Conservation (phyloP, 2,888 invertebrate genomes). For the Hemicrepidius hirtus region DNA sequence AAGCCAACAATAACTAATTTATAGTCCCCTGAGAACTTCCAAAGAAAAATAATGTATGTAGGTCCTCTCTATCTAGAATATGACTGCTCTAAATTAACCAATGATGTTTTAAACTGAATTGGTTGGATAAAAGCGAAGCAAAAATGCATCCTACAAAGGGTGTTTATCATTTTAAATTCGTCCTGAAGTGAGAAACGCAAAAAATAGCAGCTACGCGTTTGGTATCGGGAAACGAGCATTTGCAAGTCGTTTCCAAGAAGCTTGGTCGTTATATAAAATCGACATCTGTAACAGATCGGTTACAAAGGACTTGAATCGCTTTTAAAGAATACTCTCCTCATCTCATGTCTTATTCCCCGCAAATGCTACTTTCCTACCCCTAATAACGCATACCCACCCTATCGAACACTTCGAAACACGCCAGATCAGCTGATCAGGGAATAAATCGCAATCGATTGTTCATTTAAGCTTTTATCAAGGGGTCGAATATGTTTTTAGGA, state of each 20-base stretch:
- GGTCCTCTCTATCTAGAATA: too few species aligned
- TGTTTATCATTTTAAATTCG: too few species aligned
- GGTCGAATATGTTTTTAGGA: not conserved
- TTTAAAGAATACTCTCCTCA: constrained; percentile 60
- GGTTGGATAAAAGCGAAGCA: too few species aligned
- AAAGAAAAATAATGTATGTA: too few species aligned
- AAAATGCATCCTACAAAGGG: too few species aligned
- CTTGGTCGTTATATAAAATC: constrained; percentile 64
- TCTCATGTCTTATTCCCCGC: constrained; percentile 55
- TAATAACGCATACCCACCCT: constrained; percentile 38
- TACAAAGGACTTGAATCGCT: constrained; percentile 67
- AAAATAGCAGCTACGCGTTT: constrained; percentile 11
- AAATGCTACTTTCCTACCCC: constrained; percentile 44
- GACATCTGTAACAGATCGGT: constrained; percentile 70
- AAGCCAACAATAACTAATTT: too few species aligned
- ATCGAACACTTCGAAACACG: constrained; percentile 46
- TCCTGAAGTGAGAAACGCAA: too few species aligned
- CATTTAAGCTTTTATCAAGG: constrained; percentile 17
- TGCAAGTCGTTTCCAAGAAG: constrained; percentile 35
- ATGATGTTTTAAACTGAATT: too few species aligned
- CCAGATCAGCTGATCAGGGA: constrained; percentile 41
- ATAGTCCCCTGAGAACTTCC: too few species aligned
- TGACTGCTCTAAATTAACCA: too few species aligned
- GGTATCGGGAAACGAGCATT: constrained; percentile 41
- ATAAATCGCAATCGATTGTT: constrained; percentile 45